phyloP scores from a whole-genome alignment of 2,113 vertebrate genomes.

The Macquaria ambigua region DNA sequence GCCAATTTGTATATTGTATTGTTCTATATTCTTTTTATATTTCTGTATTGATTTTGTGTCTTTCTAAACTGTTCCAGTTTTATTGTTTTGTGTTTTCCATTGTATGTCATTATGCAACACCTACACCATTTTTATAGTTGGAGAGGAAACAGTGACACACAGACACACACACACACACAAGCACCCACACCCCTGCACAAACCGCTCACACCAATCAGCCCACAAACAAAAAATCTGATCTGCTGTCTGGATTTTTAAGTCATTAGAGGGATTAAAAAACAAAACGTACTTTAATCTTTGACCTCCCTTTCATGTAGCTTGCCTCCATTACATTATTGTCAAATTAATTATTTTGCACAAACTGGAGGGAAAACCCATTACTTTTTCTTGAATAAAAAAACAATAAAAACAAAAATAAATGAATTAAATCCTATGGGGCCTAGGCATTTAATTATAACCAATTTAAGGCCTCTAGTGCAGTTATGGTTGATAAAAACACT shows the following conservation, averaged over 20 bases:
- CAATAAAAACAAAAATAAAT: constrained; percentile 7
- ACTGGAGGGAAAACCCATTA: not conserved
- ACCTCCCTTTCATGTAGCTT: not conserved
- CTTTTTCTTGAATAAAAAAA: constrained; percentile 22
- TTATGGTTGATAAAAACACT: constrained; percentile 13
- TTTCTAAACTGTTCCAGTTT: not conserved
- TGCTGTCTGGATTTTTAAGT: not conserved
- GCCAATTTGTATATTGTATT: not conserved
- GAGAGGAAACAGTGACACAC: not conserved
- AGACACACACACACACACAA: not conserved
- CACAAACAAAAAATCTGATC: not conserved
- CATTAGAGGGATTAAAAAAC: constrained; percentile 44
- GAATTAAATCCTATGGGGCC: not conserved
- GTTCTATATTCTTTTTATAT: not conserved
- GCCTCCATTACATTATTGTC: constrained; percentile 21
- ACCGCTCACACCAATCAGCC: not conserved
- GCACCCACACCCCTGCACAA: not conserved
- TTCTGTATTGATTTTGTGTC: not conserved
- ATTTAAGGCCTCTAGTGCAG: not conserved
- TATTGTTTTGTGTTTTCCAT: not conserved
- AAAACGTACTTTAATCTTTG: constrained; percentile 1
- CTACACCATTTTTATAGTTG: not conserved
- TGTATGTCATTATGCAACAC: not conserved
- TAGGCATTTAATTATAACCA: constrained; percentile 3
- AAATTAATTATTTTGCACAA: constrained; percentile 34